Conservation (phyloP, 2,113 vertebrate species). For the Trematomus loennbergii region DNA sequence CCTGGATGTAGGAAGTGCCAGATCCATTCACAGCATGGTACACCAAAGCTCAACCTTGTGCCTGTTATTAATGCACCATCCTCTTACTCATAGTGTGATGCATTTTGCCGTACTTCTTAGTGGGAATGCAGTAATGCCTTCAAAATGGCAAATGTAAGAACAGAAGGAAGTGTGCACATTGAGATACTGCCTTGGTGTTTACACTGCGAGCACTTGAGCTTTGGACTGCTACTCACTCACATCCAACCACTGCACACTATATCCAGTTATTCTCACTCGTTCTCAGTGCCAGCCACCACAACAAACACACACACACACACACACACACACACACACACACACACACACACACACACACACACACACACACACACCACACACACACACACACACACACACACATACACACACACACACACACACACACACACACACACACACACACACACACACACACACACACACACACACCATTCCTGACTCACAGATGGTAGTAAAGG, state of each 20-base stretch:
- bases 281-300: conserved; percentile 8
- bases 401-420: conserved; percentile 1
- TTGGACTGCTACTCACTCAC: not conserved
- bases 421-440: conserved; percentile 20
- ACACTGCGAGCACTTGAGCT: too few species aligned
- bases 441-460: conserved; percentile 5
- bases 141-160: too few species aligned
- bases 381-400: not conserved
- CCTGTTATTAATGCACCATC: too few species aligned
- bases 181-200: too few species aligned
- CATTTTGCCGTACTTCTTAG: too few species aligned
- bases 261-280: conserved; percentile 1
- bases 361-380: not conserved
- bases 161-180: too few species aligned
- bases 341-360: conserved; percentile 24
- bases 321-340: conserved; percentile 23
- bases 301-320: conserved; percentile 17
- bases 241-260: conserved; percentile 7
- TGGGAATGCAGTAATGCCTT: too few species aligned
- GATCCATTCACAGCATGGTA: too few species aligned
- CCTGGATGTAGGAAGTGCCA: too few species aligned
- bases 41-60: too few species aligned
- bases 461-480: conserved; percentile 37
- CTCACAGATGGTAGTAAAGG: conserved; percentile 38
- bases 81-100: too few species aligned